Conservation (phyloP, 2,888 invertebrate species). For the Hymenopus coronatus region DNA sequence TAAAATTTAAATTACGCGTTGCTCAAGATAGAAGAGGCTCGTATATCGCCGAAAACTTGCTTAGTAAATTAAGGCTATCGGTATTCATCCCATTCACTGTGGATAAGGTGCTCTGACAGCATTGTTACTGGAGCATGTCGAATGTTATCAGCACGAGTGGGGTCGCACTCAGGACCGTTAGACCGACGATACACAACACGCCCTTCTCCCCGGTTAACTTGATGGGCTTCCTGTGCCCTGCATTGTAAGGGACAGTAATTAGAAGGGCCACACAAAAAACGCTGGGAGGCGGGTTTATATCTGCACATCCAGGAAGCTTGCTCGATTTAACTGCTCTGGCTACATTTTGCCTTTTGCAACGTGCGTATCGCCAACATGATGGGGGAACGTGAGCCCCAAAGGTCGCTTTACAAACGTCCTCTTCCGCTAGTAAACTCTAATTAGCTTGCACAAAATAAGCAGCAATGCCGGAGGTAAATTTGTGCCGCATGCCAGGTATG, state of each 20-base stretch:
- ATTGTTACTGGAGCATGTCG: not conserved
- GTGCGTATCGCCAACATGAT: not conserved
- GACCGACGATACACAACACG: not conserved
- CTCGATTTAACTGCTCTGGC: not conserved
- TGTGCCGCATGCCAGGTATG: not conserved
- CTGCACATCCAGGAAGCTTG: not conserved
- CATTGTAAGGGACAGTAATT: not conserved
- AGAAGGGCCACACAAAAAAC: not conserved
- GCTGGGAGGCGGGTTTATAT: not conserved
- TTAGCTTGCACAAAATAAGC: not conserved
- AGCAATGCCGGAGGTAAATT: not conserved
- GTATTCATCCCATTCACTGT: not conserved
- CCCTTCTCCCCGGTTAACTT: not conserved
- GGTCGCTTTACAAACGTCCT: not conserved
- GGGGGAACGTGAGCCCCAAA: not conserved
- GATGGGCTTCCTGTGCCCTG: not conserved
- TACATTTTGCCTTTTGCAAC: not conserved
- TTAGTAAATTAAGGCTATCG: too few species aligned
- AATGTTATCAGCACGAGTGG: not conserved
- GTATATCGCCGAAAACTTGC: too few species aligned
- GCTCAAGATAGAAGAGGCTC: too few species aligned
- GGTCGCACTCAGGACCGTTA: not conserved
- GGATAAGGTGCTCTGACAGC: not conserved
- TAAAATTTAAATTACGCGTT: too few species aligned
- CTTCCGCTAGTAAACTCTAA: not conserved